Base-by-base conservation (phyloP, 2,888 invertebrate genomes). In the Stenichneumon culpator region DNA sequence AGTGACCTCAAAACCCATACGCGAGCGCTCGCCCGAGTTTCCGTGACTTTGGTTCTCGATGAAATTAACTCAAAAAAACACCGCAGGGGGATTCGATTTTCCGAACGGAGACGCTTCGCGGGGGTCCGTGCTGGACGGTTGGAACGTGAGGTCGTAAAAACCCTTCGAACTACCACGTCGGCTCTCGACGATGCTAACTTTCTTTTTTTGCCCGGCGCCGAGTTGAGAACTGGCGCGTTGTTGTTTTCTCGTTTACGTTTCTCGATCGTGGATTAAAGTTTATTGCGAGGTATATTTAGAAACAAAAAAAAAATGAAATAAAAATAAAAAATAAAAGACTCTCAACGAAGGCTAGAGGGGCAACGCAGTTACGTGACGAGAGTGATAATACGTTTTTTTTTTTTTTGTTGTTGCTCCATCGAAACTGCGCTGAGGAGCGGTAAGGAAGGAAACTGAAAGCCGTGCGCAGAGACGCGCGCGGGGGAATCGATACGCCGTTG, bases 401-500 rank as follows among this genome's bases (percentile, higher is more conserved):
- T 60, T 25, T 32, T 11, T 63, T 25, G 25, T 3, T 52, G 7
- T 52, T 52, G 9, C 39, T 39, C n/a, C 14, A 22, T 57, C 57
- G 25, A 57, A 57, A 57, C 57, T 25, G 11, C 25, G n/a, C 19
- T 44, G 52, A 28, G 47, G 16, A 54, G 77, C 65, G 74, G 82
- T 70, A 77, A 74, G 52, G 70, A 74, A 79, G 74, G 32, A 83
- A 82, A 73, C 68, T 72, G 73, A 82, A 78, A 78, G 19, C 28
- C 32, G 78, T 57, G 60, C 65, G 52, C 39, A 25, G 72, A 75
- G 81, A 65, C 77, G 68, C 79, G 67, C 79, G 69, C 74, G 70
- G 79, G 79, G 77, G 82, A 74, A 79, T 79, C 80, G 83, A 86
- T 78, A 86, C 82, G 67, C 65, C 28, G 83, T 52, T 72, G 39